Conservation (phyloP, 2,888 invertebrate species). For the Ochropleura plecta region DNA sequence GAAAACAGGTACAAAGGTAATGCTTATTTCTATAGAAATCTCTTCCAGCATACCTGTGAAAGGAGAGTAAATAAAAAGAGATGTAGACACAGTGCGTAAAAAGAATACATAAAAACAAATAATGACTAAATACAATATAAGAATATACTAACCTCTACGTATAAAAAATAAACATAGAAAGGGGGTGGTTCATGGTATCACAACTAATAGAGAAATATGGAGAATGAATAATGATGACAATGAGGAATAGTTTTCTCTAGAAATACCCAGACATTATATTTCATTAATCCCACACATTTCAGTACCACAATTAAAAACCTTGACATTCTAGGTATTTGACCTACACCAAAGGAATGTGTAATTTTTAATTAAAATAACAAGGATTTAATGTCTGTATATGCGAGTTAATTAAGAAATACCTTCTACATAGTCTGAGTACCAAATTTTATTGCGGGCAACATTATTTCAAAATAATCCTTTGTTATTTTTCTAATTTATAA, state of each 20-base stretch:
- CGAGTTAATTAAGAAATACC: slow-evolving; percentile 59
- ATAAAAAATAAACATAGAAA: too few species aligned
- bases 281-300: neutral
- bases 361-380: slow-evolving; percentile 51
- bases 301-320: slow-evolving; percentile 33
- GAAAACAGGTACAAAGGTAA: too few species aligned
- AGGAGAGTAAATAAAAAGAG: too few species aligned
- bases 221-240: neutral
- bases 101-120: too few species aligned
- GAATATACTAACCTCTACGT: too few species aligned
- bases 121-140: too few species aligned
- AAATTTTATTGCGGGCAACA: neutral
- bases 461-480: slow-evolving; percentile 11
- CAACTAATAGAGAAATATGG: too few species aligned
- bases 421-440: slow-evolving; percentile 20
- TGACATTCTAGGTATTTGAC: slow-evolving; percentile 48
- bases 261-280: neutral
- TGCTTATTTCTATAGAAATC: too few species aligned
- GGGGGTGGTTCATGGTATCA: too few species aligned
- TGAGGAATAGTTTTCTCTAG: neutral
- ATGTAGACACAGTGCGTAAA: too few species aligned
- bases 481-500: slow-evolving; percentile 12
- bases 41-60: too few species aligned
- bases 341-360: slow-evolving; percentile 44
- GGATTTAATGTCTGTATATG: slow-evolving; percentile 33